Evolutionary conservation across 2,888 invertebrate genomes (phyloP), one percentile per base, ranked within the genome.

Genomic region (Opisthograptis luteolata): DNA sequence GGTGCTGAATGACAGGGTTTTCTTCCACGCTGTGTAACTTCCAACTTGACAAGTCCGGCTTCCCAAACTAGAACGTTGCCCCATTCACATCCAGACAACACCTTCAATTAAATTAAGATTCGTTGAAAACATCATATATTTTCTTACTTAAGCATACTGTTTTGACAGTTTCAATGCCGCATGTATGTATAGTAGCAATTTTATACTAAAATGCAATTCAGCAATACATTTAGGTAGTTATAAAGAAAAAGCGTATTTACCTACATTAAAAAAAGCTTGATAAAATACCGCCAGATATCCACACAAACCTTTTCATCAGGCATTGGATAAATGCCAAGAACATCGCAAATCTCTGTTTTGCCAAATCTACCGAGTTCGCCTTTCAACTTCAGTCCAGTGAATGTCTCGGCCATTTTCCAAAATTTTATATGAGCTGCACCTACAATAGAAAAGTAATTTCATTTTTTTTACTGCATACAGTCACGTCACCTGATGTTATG

Each of bases 1-100:
- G 95, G 93, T 12, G 93, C 95, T 2, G 86, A 79, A 70, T 98
- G 98, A 69, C 97, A 97, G 0, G 92, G 86, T 71, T 93, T 94
- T 13, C 94, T 91, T 35, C 93, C 93, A 57, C 94, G 94, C 51
- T 94, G 92, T 5, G 94, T 93, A 0, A 97, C 93, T 91, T 97
- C 96, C 22, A 97, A 84, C 79, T 97, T 97, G 7, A 98, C 97
- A 0, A 97, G 87, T 0, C 96, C 96, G 32, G 94, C 96, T 68
- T 98, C 97, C 98, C 98, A 98, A 0, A 98, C 91, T 27, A 98
- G 84, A 72, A 98, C 93, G 77, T 98, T 98, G 0, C 98, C 98
- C 97, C 97, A 97, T 67, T 95, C 95, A 65, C 95, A 95, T 0
- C 97, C 96, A 0, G 97, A 96, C 25, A 98, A 86, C 0, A 96